Evolutionary conservation across 2,888 invertebrate species (phyloP).

Genomic region (Julus scanicus): DNA sequence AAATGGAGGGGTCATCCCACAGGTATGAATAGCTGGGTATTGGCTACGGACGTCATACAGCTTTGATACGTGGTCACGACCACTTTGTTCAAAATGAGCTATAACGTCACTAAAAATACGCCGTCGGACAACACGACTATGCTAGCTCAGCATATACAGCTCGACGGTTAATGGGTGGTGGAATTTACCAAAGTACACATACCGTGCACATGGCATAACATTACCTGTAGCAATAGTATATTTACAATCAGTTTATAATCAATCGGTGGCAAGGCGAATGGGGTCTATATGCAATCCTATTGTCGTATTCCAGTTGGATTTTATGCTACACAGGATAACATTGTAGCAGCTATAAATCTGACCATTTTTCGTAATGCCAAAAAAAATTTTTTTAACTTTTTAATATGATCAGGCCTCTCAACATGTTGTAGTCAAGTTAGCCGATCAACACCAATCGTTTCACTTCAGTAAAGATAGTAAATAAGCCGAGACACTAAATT

Average conservation of each 20-base stretch:
- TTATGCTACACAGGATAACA: too few relatives aligned
- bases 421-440: neutral
- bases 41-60: neutral
- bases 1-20: conserved; percentile 61
- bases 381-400: neutral
- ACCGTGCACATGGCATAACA: neutral
- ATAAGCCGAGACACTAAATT: neutral
- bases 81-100: neutral
- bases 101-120: conserved; percentile 58
- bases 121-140: neutral
- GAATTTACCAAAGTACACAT: neutral
- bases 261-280: too few relatives aligned
- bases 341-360: too few relatives aligned
- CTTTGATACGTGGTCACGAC: neutral
- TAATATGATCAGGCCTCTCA: neutral
- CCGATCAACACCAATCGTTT: neutral
- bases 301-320: too few relatives aligned
- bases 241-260: too few relatives aligned
- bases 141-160: neutral
- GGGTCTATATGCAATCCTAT: too few relatives aligned
- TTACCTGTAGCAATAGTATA: neutral
- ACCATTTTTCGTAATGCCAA: neutral
- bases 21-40: conserved; percentile 61
- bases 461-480: neutral
- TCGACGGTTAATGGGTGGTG: neutral